These are phyloP conservation scores for Trichechus manatus DNA, from an alignment of 2,113 vertebrate species.

Conservation along the genomic window DNA sequence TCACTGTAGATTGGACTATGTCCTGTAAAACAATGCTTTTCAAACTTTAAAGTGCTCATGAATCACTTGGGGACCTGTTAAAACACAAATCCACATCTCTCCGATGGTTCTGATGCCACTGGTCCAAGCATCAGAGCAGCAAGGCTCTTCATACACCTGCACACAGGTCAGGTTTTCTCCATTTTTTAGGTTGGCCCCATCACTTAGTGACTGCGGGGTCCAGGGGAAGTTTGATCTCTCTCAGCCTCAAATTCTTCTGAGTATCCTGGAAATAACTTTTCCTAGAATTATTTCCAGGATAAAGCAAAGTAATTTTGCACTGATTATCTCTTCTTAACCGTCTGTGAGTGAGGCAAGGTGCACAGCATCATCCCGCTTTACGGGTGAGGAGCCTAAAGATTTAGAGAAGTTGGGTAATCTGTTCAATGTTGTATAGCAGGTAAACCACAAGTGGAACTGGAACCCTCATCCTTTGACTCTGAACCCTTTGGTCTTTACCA, in stretches of 20 bases:
- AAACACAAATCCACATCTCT: neutral
- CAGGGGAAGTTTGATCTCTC: neutral
- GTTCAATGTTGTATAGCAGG: neutral
- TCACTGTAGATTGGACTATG: neutral
- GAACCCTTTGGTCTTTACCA: neutral
- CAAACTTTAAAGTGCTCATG: fast-evolving
- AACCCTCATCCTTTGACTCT: fast-evolving
- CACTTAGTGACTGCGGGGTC: neutral
- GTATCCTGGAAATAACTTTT: neutral
- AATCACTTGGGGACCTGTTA: neutral
- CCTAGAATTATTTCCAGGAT: neutral
- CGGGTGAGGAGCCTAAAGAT: neutral
- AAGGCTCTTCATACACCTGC: fast-evolving
- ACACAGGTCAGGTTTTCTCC: neutral
- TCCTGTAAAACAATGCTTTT: neutral
- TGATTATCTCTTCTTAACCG: neutral
- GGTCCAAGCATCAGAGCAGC: neutral
- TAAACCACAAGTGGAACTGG: neutral
- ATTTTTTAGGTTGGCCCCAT: no score
- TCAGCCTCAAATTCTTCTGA: neutral
- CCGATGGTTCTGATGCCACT: fast-evolving
- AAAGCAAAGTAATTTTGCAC: neutral
- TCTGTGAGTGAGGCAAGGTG: neutral
- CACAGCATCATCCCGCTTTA: neutral
- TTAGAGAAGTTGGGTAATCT: neutral